Conservation (phyloP, 2,888 invertebrate species). For the Melolontha melolontha region DNA sequence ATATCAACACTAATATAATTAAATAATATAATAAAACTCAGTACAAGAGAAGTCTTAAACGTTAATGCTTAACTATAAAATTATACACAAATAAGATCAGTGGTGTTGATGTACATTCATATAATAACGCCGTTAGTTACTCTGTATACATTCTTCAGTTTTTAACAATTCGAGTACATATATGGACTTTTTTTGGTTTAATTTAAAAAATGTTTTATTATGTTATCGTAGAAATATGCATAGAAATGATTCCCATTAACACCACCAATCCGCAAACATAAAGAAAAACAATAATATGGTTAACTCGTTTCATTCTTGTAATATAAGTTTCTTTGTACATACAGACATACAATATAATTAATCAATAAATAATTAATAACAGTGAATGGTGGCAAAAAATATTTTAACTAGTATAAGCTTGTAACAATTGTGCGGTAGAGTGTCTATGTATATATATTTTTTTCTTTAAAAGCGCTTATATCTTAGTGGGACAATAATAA, state of each 20-base stretch:
- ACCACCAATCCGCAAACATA: background rate
- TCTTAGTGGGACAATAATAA: conserved; percentile 35
- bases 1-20: conserved; percentile 24
- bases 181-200: too few species aligned
- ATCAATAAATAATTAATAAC: conserved; percentile 51
- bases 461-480: conserved; percentile 28
- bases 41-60: conserved; percentile 39
- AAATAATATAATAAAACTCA: conserved; percentile 39
- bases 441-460: conserved; percentile 50
- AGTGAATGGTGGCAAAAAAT: conserved; percentile 58
- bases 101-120: background rate
- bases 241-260: conserved; percentile 16
- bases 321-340: conserved; percentile 23
- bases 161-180: too few species aligned
- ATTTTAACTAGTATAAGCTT: conserved; percentile 53
- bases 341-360: conserved; percentile 30
- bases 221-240: too few species aligned
- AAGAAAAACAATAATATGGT: conserved; percentile 22
- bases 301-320: conserved; percentile 19
- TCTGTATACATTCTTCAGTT: too few species aligned
- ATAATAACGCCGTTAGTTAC: too few species aligned
- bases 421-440: conserved; percentile 59
- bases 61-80: conserved; percentile 38
- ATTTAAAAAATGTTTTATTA: too few species aligned
- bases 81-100: conserved; percentile 16